A percentile compares a stretch with the other conserved stretches of the same genome.
Conservation (phyloP, 2,888 invertebrate species). For the Furcula furcula region DNA sequence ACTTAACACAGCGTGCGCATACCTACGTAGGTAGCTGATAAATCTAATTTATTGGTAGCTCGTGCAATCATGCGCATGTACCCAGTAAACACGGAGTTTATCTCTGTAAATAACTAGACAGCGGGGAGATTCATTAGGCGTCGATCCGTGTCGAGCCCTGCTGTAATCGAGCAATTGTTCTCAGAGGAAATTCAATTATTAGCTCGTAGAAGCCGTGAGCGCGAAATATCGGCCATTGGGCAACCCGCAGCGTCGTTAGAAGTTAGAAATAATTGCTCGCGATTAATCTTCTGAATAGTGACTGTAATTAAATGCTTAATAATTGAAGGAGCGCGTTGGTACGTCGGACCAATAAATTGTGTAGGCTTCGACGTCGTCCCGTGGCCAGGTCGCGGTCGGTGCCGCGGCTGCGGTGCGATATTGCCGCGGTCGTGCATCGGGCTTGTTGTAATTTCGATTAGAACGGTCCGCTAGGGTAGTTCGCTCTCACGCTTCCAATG, state of each 20-base stretch:
- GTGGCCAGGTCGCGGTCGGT: slow-evolving; percentile 23
- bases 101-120: slow-evolving; percentile 79
- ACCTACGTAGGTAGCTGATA: slow-evolving; percentile 46
- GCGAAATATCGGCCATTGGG: slow-evolving; percentile 65
- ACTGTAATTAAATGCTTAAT: slow-evolving; percentile 75
- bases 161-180: slow-evolving; percentile 80
- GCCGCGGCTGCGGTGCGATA: slow-evolving; percentile 47
- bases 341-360: slow-evolving; percentile 61
- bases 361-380: slow-evolving; percentile 26
- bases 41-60: slow-evolving; percentile 76
- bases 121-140: slow-evolving; percentile 78
- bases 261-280: slow-evolving; percentile 70
- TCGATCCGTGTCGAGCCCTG: slow-evolving; percentile 71
- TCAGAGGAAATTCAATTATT: slow-evolving; percentile 77
- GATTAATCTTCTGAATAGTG: slow-evolving; percentile 64
- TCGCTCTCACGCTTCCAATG: slow-evolving; percentile 72
- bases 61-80: slow-evolving; percentile 79
- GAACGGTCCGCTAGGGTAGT: slow-evolving; percentile 59
- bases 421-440: slow-evolving; percentile 64
- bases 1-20: slow-evolving; percentile 28
- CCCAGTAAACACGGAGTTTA: slow-evolving; percentile 76
- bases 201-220: slow-evolving; percentile 51
- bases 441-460: slow-evolving; percentile 68
- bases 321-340: slow-evolving; percentile 64
- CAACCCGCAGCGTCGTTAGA: slow-evolving; percentile 64